A percentile compares a stretch with the other conserved stretches of the same genome.
Conservation (phyloP, 1,140 invertebrate genomes). For the Hylyphantes graminicola region DNA sequence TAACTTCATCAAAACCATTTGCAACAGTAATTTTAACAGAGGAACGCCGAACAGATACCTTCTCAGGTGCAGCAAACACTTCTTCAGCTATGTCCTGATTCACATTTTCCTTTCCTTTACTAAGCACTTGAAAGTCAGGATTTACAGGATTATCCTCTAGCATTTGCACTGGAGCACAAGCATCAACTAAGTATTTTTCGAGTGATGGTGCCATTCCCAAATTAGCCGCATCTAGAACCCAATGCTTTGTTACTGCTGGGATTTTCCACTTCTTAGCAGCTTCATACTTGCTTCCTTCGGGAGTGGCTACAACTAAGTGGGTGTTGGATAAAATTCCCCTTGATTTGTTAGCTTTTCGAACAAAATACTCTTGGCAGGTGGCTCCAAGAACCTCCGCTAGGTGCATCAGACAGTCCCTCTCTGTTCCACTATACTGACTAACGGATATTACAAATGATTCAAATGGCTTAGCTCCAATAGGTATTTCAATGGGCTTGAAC, state of each 20-base stretch:
- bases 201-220: conserved; percentile 72
- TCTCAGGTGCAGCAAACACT: not conserved
- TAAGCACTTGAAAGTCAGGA: not conserved
- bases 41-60: no score
- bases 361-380: conserved; percentile 76
- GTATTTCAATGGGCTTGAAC: conserved; percentile 70
- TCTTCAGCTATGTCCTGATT: not conserved
- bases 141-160: not conserved
- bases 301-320: conserved; percentile 80
- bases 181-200: conserved; percentile 73
- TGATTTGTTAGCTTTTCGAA: conserved; percentile 70
- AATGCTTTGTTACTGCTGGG: conserved; percentile 79
- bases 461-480: conserved; percentile 72
- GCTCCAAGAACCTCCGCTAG: conserved; percentile 79
- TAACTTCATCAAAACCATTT: no score
- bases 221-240: conserved; percentile 79
- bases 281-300: conserved; percentile 82
- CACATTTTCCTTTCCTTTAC: not conserved
- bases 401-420: conserved; percentile 78
- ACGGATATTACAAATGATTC: conserved; percentile 79
- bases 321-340: conserved; percentile 74
- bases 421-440: conserved; percentile 78
- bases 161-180: not conserved
- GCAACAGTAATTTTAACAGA: no score
- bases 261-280: conserved; percentile 87